Evolutionary conservation across 2,888 invertebrate genomes (phyloP).

Genomic region (Ferdinandea cuprea): DNA sequence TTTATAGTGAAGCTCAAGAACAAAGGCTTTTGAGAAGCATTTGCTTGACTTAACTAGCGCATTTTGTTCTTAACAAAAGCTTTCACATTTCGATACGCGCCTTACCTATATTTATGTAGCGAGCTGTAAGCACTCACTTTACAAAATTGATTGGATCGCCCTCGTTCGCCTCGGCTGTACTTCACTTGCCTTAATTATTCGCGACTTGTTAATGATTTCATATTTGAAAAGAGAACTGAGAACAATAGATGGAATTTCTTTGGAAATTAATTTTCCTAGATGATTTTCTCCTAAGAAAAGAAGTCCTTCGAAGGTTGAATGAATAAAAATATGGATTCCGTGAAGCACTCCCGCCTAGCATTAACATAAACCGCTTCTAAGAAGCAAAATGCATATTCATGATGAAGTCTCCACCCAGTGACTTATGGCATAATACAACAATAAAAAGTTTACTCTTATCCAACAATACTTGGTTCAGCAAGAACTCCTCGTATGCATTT

Average conservation of each 20-base stretch:
- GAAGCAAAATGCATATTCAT: conserved; percentile 45
- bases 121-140: too few relatives aligned
- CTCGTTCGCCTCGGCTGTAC: too few relatives aligned
- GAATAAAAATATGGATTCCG: neutral
- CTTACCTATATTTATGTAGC: too few relatives aligned
- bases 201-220: conserved; percentile 27
- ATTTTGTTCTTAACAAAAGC: too few relatives aligned
- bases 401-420: neutral
- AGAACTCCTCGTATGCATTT: conserved; percentile 34
- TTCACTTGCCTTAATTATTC: too few relatives aligned
- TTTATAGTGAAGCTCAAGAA: too few relatives aligned
- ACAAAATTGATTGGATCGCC: too few relatives aligned
- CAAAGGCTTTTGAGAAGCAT: too few relatives aligned
- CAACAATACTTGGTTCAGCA: neutral
- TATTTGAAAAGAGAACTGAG: conserved; percentile 20
- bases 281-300: too few relatives aligned
- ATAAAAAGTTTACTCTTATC: neutral
- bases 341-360: neutral
- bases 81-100: too few relatives aligned
- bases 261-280: conserved; percentile 44
- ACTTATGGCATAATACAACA: conserved; percentile 12
- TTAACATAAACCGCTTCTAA: neutral
- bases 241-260: conserved; percentile 37
- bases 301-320: neutral
- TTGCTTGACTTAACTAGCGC: too few relatives aligned